These are phyloP conservation scores for Spodoptera frugiperda DNA, from an alignment of 1,140 invertebrate genomes.

Conservation along the genomic window DNA sequence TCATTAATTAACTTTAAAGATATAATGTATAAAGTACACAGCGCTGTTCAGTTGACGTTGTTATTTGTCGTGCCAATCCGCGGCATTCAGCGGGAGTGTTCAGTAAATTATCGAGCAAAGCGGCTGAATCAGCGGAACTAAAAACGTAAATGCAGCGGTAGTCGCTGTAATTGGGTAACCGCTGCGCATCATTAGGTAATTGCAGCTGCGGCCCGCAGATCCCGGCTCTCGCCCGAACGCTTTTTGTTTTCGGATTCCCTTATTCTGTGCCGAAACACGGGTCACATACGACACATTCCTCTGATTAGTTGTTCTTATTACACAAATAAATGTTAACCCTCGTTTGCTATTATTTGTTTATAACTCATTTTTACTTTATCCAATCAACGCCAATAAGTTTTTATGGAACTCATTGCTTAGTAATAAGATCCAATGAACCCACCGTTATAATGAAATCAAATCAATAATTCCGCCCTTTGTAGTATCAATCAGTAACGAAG, in stretches of 20 bases:
- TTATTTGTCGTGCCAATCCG: conserved; percentile 22
- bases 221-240: conserved; percentile 47
- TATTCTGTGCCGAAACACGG: conserved; percentile 28
- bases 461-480: conserved; percentile 3
- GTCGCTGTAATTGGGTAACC: conserved; percentile 76
- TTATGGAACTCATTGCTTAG: background rate
- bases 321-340: background rate
- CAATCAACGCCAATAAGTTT: background rate
- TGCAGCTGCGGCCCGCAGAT: conserved; percentile 66
- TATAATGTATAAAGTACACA: background rate
- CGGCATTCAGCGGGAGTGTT: conserved; percentile 48
- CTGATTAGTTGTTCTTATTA: conserved; percentile 30
- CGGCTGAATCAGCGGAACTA: conserved; percentile 66
- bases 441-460: conserved; percentile 8
- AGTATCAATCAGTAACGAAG: background rate
- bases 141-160: conserved; percentile 72
- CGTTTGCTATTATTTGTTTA: background rate
- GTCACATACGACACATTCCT: conserved; percentile 11
- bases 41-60: background rate
- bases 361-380: background rate
- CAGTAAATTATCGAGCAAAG: conserved; percentile 55
- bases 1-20: background rate
- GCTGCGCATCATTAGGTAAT: conserved; percentile 80
- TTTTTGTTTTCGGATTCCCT: conserved; percentile 31
- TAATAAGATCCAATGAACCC: conserved; percentile 4